Evolutionary conservation across 2,797 vertebrate genomes (phyloP).

Genomic region (Tangara arthus): DNA sequence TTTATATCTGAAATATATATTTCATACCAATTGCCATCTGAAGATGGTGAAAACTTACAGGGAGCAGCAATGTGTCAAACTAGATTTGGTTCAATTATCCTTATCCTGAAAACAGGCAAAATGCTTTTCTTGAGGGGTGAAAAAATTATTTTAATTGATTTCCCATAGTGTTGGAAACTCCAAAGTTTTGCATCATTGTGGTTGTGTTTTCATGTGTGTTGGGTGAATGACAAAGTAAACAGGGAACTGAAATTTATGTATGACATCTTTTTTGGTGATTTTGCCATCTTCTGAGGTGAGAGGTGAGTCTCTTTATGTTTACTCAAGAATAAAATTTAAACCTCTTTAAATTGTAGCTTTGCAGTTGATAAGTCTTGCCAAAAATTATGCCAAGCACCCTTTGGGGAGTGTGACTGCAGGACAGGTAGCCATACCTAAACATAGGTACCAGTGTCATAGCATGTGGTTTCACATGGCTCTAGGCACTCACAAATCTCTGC

Average conservation of each 20-base stretch:
- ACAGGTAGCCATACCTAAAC: not conserved
- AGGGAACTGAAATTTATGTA: not conserved
- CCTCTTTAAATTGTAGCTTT: not conserved
- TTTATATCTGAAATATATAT: not conserved
- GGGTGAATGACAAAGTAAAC: not conserved
- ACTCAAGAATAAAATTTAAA: not conserved
- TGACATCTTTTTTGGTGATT: not conserved
- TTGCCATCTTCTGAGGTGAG: not conserved
- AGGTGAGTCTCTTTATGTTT: not conserved
- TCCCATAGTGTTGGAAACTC: not conserved
- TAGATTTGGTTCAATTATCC: not conserved
- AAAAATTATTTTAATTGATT: not conserved
- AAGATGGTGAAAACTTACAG: not conserved
- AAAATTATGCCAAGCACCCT: not conserved
- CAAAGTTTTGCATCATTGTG: not conserved
- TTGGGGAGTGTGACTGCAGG: not conserved
- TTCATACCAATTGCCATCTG: not conserved
- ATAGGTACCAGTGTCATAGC: not conserved
- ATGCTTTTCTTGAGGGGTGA: accelerated
- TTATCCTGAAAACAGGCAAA: not conserved
- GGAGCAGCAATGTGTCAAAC: not conserved
- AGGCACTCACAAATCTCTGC: accelerated
- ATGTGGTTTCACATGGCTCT: not conserved
- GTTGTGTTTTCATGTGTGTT: not conserved
- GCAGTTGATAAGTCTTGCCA: not conserved